Base-by-base conservation (phyloP, 2,888 invertebrate species). In the Drosophila austrosaltans region DNA sequence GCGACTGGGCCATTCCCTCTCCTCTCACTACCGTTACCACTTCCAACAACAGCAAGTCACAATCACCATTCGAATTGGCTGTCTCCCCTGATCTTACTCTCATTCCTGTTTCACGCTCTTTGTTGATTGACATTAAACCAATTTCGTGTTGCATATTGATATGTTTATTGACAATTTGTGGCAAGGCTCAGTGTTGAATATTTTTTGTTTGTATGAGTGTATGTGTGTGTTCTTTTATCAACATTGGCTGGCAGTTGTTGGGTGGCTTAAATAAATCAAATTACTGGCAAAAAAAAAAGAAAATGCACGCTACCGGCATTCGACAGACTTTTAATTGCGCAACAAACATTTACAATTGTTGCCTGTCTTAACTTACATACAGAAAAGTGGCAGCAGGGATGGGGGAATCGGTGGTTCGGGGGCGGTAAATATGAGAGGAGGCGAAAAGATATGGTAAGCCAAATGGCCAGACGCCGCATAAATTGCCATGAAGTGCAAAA, bases 311-410 rank as follows among this genome's bases (percentile, higher is more conserved):
- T 79, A 82, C 54, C 76, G 76, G 67, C 79, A 75, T 79, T 72
- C 76, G 85, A 40, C 56, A 65, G 84, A 59, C 79, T 84, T 84
- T 87, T 87, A 86, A 86, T 87, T 86, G 85, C 82, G 72, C 76
- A 82, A 82, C 87, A 87, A 87, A 86, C 87, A 87, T 84, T 84
- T 87, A 86, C 87, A 87, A 85, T 86, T 84, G 84, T 83, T 80
- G 79, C 65, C 83, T 83, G 86, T 84, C 82, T 83, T 78, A 73
- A 83, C 81, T 78, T 85, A 78, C 82, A 76, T 12, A 48, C 22
- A 48, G 48, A 8, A 25, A 12, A 10, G 12, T 2, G 12, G 48
- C 57, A 63, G 63, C 56, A 67, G 44, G 32, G 3, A 6, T n/a
- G 10, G 69, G 32, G 20, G 0, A 2, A 16, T 16, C 16, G 16